phyloP scores from a whole-genome alignment of 2,797 vertebrate species.

The Pteropus rufus region DNA sequence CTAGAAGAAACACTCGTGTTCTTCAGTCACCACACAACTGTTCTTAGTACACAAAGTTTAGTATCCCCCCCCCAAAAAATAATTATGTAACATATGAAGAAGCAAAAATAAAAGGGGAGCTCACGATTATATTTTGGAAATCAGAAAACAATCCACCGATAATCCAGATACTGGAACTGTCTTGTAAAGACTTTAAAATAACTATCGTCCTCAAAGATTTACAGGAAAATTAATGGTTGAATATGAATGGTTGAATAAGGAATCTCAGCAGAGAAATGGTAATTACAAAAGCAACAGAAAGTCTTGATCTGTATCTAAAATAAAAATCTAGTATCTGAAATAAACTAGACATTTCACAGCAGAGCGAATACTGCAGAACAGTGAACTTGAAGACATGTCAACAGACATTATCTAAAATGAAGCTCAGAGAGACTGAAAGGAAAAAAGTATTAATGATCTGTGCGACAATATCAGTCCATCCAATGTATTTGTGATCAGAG shows the following conservation, averaged over 20 bases:
- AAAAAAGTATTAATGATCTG: too few species aligned
- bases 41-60: neutral
- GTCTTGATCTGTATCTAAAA: neutral
- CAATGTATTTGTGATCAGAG: neutral
- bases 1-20: neutral
- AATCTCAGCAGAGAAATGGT: neutral
- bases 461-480: neutral
- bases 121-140: neutral
- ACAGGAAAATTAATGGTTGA: neutral
- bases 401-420: neutral
- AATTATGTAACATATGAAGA: neutral
- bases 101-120: neutral
- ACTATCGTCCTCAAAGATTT: neutral
- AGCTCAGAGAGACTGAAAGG: neutral
- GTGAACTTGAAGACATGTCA: neutral
- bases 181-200: neutral
- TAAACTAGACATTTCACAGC: neutral
- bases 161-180: neutral
- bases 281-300: neutral
- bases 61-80: neutral
- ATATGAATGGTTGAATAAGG: neutral
- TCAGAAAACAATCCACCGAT: neutral
- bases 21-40: neutral
- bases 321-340: neutral
- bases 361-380: neutral